Base-by-base conservation (phyloP, 2,888 invertebrate genomes). In the Lucinisca nassula region DNA sequence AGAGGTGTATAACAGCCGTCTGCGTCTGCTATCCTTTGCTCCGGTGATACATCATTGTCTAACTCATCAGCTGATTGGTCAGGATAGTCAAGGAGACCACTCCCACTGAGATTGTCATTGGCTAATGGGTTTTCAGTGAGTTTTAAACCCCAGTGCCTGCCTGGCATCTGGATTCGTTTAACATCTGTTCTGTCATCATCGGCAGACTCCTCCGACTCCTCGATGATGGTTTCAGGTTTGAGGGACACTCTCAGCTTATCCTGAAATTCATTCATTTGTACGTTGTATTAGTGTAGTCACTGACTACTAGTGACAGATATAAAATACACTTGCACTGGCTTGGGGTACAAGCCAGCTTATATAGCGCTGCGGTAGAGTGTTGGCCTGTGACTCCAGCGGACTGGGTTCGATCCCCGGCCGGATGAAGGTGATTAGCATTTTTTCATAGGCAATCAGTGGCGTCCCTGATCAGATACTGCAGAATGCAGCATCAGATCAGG, bases 121-220 rank as follows among this genome's bases (percentile, higher is more conserved):
- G 70, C 45, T 17, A 78, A 45, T 27, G 35, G 81, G 10, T 74
- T 67, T 37, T 61, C 79, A 21, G 78, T 70, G 32, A 51, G 27
- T 30, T 75, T 83, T 0, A 86, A 45, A 14, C 85, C 84, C 70
- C 78, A 51, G 38, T 87, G 79, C 45, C 27, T 74, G 4, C 2
- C n/a, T 17, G 74, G 27, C 1, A 45, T 24, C 6, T 74, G 49
- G 40, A n/a, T 45, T 17, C 78, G 51, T 80, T 90, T 90, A 1
- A 80, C 73, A 49, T 84, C 78, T n/a, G 90, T 90, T 77, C 85
- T 85, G 75, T 93, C 93, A 72, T 93, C 93, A 79, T 92, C 92
- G 51, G 90, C 87, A n/a, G 89, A 86, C 32, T 92, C 92, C 32
- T 88, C 89, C 14, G 90, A 88, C 61, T 90, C 90, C 51, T 90